Conservation (phyloP, 2,888 invertebrate genomes). For the Plebejus anna region DNA sequence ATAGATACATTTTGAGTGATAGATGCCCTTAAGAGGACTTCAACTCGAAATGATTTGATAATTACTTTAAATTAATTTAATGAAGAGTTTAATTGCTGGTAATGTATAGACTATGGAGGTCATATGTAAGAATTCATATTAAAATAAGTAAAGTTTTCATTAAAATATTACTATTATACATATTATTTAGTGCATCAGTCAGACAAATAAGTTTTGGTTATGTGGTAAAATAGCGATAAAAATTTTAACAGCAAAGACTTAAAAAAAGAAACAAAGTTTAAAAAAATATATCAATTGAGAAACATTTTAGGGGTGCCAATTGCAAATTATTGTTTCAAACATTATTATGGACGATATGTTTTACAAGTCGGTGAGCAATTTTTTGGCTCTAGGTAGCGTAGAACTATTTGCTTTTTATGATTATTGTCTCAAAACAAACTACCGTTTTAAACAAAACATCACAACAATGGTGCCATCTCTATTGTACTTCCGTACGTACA, state of each 20-base stretch:
- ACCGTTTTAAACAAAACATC: conserved; percentile 45
- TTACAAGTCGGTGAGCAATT: background rate
- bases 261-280: background rate
- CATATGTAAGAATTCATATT: background rate
- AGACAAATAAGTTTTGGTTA: background rate
- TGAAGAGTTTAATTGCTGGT: no score
- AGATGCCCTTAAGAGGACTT: no score
- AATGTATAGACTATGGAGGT: no score
- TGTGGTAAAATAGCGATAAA: background rate
- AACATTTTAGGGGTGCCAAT: background rate
- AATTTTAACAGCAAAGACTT: background rate
- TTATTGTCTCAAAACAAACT: conserved; percentile 33
- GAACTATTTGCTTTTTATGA: conserved; percentile 34
- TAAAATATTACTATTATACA: background rate
- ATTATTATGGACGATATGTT: background rate
- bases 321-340: background rate
- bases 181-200: background rate
- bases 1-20: no score
- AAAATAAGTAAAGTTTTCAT: background rate
- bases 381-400: conserved; percentile 41
- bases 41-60: no score
- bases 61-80: no score
- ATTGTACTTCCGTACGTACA: conserved; percentile 39
- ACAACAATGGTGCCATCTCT: conserved; percentile 37
- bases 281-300: background rate